Percentiles rank a stretch among this genome's conserved stretches.
Evolutionary conservation across 2,797 vertebrate genomes (phyloP).

Genomic region (Merluccius polli): DNA sequence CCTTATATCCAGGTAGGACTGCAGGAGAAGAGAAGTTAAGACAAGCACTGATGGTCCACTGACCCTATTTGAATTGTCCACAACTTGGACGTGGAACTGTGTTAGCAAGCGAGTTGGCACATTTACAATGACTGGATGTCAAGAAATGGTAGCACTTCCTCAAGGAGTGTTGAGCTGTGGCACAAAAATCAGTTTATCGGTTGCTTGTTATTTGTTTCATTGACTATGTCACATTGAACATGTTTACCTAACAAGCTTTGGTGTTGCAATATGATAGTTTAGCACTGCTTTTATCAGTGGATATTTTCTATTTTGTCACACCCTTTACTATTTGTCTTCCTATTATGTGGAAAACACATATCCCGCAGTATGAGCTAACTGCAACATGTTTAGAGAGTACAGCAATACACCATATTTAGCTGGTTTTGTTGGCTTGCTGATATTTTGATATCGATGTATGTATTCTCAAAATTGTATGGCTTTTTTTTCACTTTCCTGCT

Average conservation of each 20-base stretch:
- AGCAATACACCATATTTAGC: slow-evolving; percentile 78
- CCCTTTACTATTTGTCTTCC: slow-evolving; percentile 80
- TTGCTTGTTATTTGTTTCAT: slow-evolving; percentile 65
- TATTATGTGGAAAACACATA: slow-evolving; percentile 73
- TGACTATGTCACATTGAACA: slow-evolving; percentile 63
- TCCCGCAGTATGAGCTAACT: slow-evolving; percentile 69
- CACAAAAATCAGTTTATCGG: slow-evolving; percentile 65
- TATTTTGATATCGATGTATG: slow-evolving; percentile 67
- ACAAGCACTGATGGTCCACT: slow-evolving; percentile 63
- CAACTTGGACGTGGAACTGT: slow-evolving; percentile 28
- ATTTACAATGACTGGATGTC: slow-evolving; percentile 66
- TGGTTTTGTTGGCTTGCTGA: slow-evolving; percentile 73
- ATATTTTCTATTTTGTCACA: slow-evolving; percentile 74
- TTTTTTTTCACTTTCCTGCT: slow-evolving; percentile 50
- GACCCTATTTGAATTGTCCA: slow-evolving; percentile 54
- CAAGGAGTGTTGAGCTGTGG: slow-evolving; percentile 53
- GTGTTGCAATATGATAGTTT: slow-evolving; percentile 74
- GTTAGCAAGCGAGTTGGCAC: slow-evolving; percentile 56
- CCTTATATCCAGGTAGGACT: slow-evolving; percentile 55
- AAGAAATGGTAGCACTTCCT: slow-evolving; percentile 49
- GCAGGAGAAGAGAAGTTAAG: slow-evolving; percentile 42
- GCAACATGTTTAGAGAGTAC: slow-evolving; percentile 72
- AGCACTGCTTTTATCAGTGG: slow-evolving; percentile 73
- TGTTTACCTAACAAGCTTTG: slow-evolving; percentile 71
- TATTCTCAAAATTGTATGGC: slow-evolving; percentile 65